A percentile compares a stretch with the other conserved stretches of the same genome.
phyloP scores from a whole-genome alignment of 2,888 invertebrate genomes.

The Drosophila testacea region DNA sequence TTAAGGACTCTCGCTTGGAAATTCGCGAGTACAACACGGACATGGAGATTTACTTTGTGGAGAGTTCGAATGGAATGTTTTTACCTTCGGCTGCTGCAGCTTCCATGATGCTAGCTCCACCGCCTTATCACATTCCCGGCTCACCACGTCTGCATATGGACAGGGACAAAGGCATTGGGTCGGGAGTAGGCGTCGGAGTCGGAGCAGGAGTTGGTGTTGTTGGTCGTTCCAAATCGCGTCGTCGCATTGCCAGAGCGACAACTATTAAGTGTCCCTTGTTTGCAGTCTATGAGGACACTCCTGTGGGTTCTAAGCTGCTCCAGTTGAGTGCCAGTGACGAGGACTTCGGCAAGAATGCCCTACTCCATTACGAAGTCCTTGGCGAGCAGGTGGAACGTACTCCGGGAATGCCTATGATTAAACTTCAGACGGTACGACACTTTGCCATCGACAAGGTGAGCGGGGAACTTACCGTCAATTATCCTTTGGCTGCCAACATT shows the following conservation, averaged over 20 bases:
- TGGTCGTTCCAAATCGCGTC: slow-evolving; percentile 62
- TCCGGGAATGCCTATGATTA: slow-evolving; percentile 60
- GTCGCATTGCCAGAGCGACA: slow-evolving; percentile 60
- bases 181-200: neutral
- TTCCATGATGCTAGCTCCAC: slow-evolving; percentile 66
- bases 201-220: slow-evolving; percentile 31
- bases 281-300: slow-evolving; percentile 90
- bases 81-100: slow-evolving; percentile 55
- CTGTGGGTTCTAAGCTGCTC: slow-evolving; percentile 89
- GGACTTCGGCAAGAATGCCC: slow-evolving; percentile 90
- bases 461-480: slow-evolving; percentile 91
- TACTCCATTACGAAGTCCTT: slow-evolving; percentile 89
- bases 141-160: slow-evolving; percentile 78
- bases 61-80: slow-evolving; percentile 68
- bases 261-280: slow-evolving; percentile 87
- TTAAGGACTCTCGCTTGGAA: slow-evolving; percentile 89
- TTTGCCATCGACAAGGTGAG: slow-evolving; percentile 91
- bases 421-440: slow-evolving; percentile 83
- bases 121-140: slow-evolving; percentile 82
- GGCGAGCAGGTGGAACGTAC: slow-evolving; percentile 89
- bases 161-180: slow-evolving; percentile 32
- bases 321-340: slow-evolving; percentile 90
- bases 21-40: slow-evolving; percentile 88
- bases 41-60: slow-evolving; percentile 85
- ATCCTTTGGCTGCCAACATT: slow-evolving; percentile 90